Evolutionary conservation across 2,888 invertebrate genomes (phyloP).

Genomic region (Agrochola macilenta): DNA sequence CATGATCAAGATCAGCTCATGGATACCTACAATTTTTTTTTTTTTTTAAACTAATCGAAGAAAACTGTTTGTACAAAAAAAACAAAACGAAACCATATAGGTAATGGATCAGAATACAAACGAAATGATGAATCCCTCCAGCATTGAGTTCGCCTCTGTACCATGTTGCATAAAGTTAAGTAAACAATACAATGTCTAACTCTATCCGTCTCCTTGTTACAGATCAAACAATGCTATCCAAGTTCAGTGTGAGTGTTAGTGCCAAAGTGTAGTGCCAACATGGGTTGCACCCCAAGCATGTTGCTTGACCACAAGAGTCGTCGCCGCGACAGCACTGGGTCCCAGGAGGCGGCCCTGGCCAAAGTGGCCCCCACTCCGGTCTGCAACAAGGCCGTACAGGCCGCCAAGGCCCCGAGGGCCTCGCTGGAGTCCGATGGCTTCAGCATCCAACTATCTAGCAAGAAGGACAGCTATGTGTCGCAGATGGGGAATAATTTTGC

Average conservation of each 20-base stretch:
- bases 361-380: constrained; percentile 85
- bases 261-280: constrained; percentile 88
- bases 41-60: neutral
- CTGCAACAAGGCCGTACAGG: constrained; percentile 87
- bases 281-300: constrained; percentile 92
- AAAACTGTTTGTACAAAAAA: neutral
- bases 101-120: neutral
- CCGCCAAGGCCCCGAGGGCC: constrained; percentile 86
- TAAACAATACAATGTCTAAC: neutral
- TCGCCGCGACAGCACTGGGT: constrained; percentile 89
- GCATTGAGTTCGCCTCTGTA: neutral
- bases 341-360: constrained; percentile 87
- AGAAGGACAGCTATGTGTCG: constrained; percentile 89
- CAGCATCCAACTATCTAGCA: constrained; percentile 88
- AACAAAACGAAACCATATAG: no score
- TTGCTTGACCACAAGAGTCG: constrained; percentile 91
- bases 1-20: neutral
- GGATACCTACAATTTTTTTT: neutral
- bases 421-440: constrained; percentile 89
- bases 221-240: constrained; percentile 77
- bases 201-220: constrained; percentile 74
- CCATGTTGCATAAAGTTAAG: neutral
- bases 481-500: constrained; percentile 90
- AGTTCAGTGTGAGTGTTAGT: constrained; percentile 80
- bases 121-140: neutral